Conservation (phyloP, 1,140 invertebrate species). For the Drosophila bifasciata region DNA sequence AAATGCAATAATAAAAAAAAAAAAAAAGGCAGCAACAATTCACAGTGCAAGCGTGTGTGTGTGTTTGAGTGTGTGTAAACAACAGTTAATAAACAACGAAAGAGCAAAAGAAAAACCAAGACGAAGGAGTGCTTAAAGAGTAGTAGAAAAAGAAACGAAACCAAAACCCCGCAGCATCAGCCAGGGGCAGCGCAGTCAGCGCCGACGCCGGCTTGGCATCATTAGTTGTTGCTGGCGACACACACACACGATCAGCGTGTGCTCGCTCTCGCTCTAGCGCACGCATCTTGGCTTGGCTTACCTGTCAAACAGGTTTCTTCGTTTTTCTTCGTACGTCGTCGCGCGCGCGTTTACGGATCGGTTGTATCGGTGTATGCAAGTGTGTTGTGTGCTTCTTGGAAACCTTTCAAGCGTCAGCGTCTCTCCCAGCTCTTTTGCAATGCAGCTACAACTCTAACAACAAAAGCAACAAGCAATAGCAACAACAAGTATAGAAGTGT, state of each 20-base stretch:
- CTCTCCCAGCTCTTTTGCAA: too few species aligned
- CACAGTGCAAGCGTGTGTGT: constrained; percentile 1
- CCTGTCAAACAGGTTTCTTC: constrained; percentile 77
- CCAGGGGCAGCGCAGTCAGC: constrained; percentile 50
- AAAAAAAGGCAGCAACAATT: constrained; percentile 13
- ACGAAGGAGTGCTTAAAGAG: too few species aligned
- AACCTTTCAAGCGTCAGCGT: constrained; percentile 71
- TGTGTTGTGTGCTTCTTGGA: constrained; percentile 69
- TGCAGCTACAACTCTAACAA: constrained; percentile 7
- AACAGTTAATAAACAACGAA: too few species aligned
- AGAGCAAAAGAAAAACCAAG: too few species aligned
- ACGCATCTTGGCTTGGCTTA: constrained; percentile 41
- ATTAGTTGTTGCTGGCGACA: constrained; percentile 62
- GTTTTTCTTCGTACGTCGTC: too few species aligned
- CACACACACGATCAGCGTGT: constrained; percentile 32
- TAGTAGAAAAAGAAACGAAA: constrained; percentile 21
- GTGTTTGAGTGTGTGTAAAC: constrained; percentile 21
- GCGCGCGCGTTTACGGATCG: background rate
- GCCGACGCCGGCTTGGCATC: constrained; percentile 65
- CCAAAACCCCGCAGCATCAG: constrained; percentile 44
- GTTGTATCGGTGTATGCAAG: constrained; percentile 8
- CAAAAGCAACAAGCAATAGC: constrained; percentile 33
- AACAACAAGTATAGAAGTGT: constrained; percentile 3
- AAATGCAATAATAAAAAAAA: constrained; percentile 23
- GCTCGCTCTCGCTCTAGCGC: constrained; percentile 26